phyloP scores from a whole-genome alignment of 1,140 invertebrate species.

The Nebria ingens region DNA sequence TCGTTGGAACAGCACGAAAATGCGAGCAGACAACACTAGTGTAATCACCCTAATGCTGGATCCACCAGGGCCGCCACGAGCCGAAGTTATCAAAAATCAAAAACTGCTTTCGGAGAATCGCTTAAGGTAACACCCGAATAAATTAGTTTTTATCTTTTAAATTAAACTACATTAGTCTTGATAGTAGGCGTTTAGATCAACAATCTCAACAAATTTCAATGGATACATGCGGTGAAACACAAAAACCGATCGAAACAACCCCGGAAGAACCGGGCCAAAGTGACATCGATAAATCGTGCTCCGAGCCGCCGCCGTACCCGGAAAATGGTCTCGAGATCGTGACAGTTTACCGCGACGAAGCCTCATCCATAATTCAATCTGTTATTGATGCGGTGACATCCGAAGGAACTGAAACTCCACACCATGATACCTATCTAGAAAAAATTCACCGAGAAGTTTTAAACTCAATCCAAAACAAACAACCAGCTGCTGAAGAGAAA shows the following conservation, averaged over 20 bases:
- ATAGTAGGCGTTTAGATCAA: no score
- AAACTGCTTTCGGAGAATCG: constrained; percentile 13
- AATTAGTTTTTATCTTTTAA: no score
- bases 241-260: background rate
- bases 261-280: background rate
- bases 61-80: constrained; percentile 71
- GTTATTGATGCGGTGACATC: background rate
- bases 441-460: background rate
- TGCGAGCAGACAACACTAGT: constrained; percentile 91
- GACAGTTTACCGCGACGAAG: background rate
- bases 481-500: background rate
- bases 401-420: background rate
- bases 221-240: background rate
- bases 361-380: background rate
- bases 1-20: constrained; percentile 61
- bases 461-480: background rate
- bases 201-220: no score
- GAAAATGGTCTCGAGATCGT: background rate
- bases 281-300: background rate
- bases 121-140: background rate
- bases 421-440: background rate
- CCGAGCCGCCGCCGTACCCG: background rate
- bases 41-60: constrained; percentile 89
- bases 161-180: no score
- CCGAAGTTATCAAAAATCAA: constrained; percentile 45